Conservation (phyloP, 2,888 invertebrate species). For the Saturnia japonica region DNA sequence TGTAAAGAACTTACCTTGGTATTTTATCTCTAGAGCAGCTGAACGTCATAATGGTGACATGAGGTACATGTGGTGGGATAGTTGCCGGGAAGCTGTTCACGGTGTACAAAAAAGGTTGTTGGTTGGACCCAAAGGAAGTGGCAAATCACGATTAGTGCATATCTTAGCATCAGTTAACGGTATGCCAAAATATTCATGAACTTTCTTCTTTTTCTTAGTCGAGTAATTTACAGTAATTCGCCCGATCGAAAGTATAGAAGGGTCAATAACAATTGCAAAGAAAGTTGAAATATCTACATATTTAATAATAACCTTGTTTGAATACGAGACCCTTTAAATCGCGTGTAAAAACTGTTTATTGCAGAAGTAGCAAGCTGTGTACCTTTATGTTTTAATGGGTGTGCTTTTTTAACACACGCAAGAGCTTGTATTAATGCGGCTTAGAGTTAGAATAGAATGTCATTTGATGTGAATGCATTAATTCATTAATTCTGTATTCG, state of each 20-base stretch:
- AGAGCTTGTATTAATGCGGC: neutral
- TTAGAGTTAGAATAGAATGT: neutral
- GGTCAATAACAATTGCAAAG: too few species aligned
- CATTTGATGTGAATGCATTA: neutral
- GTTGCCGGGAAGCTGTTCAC: constrained; percentile 44
- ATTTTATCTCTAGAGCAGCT: constrained; percentile 40
- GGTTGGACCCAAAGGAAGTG: constrained; percentile 55
- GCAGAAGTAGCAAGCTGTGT: neutral
- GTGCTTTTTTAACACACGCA: neutral
- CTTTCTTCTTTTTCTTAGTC: neutral
- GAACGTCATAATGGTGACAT: constrained; percentile 53
- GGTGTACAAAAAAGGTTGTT: constrained; percentile 53
- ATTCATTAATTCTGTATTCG: neutral
- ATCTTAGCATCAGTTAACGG: constrained; percentile 57
- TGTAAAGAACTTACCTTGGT: neutral
- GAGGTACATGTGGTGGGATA: constrained; percentile 63
- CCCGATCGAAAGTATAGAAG: too few species aligned
- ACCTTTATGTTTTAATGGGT: neutral
- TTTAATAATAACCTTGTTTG: too few species aligned
- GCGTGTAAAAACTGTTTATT: neutral
- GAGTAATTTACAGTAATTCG: too few species aligned
- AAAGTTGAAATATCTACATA: too few species aligned
- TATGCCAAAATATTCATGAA: constrained; percentile 27
- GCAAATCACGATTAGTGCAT: constrained; percentile 54
- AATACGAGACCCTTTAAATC: neutral